Percentiles rank a stretch among this genome's conserved stretches.
phyloP scores from a whole-genome alignment of 37 sponge, comb jelly and placozoan genomes.

The Crambe crambe region DNA sequence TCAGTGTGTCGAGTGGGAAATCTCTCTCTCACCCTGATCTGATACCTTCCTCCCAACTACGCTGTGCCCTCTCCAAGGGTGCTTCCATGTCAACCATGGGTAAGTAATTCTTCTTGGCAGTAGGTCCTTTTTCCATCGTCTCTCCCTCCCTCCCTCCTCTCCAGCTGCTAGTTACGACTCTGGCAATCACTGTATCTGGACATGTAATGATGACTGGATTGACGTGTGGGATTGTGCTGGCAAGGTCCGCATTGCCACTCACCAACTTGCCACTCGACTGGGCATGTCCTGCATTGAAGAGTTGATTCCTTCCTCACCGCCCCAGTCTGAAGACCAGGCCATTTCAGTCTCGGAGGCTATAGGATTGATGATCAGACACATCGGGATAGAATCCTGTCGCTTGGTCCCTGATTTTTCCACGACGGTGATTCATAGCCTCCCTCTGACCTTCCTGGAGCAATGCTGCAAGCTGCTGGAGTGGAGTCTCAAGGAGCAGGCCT shows the following conservation, averaged over 20 bases:
- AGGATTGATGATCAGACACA: conserved; percentile 44
- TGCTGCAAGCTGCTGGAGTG: conserved; percentile 45
- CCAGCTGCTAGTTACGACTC: conserved; percentile 85
- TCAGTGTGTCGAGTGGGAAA: conserved; percentile 41
- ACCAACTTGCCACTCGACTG: conserved; percentile 52
- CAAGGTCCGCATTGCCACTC: conserved; percentile 37
- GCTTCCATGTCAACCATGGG: conserved; percentile 42
- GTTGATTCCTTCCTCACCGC: conserved; percentile 27
- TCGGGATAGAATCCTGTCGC: conserved; percentile 67
- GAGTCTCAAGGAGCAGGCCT: conserved; percentile 19
- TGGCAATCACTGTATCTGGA: conserved; percentile 83
- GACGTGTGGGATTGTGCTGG: conserved; percentile 85
- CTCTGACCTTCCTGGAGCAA: conserved; percentile 58
- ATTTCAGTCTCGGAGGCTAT: conserved; percentile 46
- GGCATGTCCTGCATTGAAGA: conserved; percentile 32
- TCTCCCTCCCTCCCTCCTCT: conserved; percentile 2
- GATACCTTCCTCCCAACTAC: conserved; percentile 29
- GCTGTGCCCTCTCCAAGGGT: conserved; percentile 65
- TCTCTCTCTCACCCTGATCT: conserved; percentile 52
- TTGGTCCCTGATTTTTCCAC: conserved; percentile 27
- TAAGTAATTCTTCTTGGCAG: conserved; percentile 10
- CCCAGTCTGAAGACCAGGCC: neutral
- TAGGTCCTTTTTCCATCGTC: neutral
- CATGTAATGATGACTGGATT: conserved; percentile 74
- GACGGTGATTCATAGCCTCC: conserved; percentile 36